Evolutionary conservation across 2,888 invertebrate species (phyloP).

Genomic region (Dolomedes plantarius): DNA sequence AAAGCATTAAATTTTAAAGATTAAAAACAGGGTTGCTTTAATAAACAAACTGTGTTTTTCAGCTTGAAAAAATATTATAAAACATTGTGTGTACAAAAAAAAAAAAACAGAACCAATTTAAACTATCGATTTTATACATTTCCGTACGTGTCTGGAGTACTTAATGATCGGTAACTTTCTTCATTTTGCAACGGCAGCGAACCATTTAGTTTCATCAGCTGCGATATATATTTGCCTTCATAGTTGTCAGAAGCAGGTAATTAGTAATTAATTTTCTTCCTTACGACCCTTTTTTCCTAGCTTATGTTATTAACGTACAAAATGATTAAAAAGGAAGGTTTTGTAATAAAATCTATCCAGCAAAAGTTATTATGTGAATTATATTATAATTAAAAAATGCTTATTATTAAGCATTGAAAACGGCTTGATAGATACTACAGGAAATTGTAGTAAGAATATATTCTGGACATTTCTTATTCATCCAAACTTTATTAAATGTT

Average conservation of each 20-base stretch:
- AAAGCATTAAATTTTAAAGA: too few species aligned
- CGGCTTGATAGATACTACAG: too few species aligned
- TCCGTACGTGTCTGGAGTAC: not conserved
- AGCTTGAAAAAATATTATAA: too few species aligned
- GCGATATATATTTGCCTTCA: conserved; percentile 65
- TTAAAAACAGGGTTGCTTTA: too few species aligned
- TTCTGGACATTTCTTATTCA: too few species aligned
- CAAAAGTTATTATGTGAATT: too few species aligned
- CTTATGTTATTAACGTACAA: not conserved
- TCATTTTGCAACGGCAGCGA: conserved; percentile 22
- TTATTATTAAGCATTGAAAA: too few species aligned
- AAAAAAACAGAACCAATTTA: not conserved
- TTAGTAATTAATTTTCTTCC: not conserved
- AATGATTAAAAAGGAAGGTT: not conserved
- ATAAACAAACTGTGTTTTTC: too few species aligned
- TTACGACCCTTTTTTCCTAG: not conserved
- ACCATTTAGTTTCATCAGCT: conserved; percentile 46
- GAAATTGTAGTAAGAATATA: too few species aligned
- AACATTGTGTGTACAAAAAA: not conserved
- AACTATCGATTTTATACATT: not conserved
- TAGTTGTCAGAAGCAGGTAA: conserved; percentile 60
- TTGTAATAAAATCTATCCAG: too few species aligned
- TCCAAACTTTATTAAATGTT: too few species aligned
- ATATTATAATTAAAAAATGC: too few species aligned
- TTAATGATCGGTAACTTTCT: not conserved